Conservation (phyloP, 2,113 vertebrate genomes). For the Mola mola region DNA sequence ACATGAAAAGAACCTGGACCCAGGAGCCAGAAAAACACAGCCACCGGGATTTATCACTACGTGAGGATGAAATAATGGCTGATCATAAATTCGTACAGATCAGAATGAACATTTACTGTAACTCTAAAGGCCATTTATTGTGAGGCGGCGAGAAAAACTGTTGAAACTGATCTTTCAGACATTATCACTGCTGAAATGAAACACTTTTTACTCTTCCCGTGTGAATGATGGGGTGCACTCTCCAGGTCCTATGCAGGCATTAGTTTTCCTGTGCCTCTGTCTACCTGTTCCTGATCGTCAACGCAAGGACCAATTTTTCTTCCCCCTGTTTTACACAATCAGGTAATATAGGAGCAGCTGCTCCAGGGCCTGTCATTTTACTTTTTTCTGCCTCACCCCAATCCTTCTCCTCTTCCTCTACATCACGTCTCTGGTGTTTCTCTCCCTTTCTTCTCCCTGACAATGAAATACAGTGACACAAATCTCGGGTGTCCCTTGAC, state of each 20-base stretch:
- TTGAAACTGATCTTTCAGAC: conserved; percentile 48
- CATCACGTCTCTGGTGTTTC: conserved; percentile 53
- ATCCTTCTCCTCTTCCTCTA: conserved; percentile 33
- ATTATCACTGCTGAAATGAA: conserved; percentile 49
- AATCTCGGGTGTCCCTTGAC: conserved; percentile 76
- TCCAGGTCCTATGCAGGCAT: conserved; percentile 38
- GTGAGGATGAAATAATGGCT: conserved; percentile 57
- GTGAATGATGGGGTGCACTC: conserved; percentile 41
- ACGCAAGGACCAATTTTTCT: conserved; percentile 3
- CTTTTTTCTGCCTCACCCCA: conserved; percentile 15
- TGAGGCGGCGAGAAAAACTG: conserved; percentile 42
- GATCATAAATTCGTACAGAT: conserved; percentile 51
- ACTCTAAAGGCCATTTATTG: conserved; percentile 51
- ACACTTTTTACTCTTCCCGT: conserved; percentile 30
- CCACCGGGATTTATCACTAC: conserved; percentile 46
- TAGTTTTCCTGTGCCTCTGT: conserved; percentile 25
- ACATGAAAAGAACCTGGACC: conserved; percentile 44
- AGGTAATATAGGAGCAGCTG: conserved; percentile 62
- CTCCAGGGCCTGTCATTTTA: conserved; percentile 37
- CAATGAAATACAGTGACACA: conserved; percentile 83
- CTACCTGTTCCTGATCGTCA: conserved; percentile 30
- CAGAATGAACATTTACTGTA: conserved; percentile 37
- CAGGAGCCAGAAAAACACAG: conserved; percentile 23
- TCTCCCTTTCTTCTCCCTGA: conserved; percentile 67
- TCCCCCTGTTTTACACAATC: conserved; percentile 24